A percentile compares a stretch with the other conserved stretches of the same genome.
Evolutionary conservation across 64 coral and sea anemone genomes (phyloP).

Genomic region (Hydrozoanthus tunicans): DNA sequence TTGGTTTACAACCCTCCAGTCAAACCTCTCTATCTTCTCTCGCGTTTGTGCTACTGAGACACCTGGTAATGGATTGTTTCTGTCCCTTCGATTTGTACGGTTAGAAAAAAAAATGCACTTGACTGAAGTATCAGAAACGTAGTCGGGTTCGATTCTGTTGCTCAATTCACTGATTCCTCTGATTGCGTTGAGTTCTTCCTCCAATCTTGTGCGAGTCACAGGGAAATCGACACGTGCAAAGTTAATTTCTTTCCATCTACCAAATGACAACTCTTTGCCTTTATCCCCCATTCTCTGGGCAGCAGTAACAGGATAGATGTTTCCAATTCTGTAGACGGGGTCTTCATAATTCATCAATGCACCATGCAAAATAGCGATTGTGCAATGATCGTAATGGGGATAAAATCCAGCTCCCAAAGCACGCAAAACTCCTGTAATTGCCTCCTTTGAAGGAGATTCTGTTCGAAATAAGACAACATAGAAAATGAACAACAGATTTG

Average conservation of each 20-base stretch:
- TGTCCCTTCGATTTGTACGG: not conserved
- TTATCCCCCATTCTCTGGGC: not conserved
- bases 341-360: slow-evolving; percentile 2
- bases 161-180: not conserved
- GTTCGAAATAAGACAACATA: not conserved
- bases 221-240: slow-evolving; percentile 46
- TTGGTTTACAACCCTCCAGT: slow-evolving; percentile 18
- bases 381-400: slow-evolving; percentile 41
- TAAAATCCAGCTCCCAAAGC: slow-evolving; percentile 15
- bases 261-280: not conserved
- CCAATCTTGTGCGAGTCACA: slow-evolving; percentile 11
- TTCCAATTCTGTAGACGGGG: slow-evolving; percentile 35
- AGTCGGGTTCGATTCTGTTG: not conserved
- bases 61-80: not conserved
- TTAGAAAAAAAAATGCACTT: slow-evolving; percentile 4
- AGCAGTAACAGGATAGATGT: slow-evolving; percentile 32
- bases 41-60: not conserved
- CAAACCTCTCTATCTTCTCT: not conserved
- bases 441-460: not conserved
- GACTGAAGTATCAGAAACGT: not conserved
- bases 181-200: not conserved
- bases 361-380: slow-evolving; percentile 49
- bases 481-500: too few relatives aligned
- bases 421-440: not conserved
- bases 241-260: not conserved